Base-by-base conservation (phyloP, 1,140 invertebrate genomes). In the Brachionus asplanchnoidis region DNA sequence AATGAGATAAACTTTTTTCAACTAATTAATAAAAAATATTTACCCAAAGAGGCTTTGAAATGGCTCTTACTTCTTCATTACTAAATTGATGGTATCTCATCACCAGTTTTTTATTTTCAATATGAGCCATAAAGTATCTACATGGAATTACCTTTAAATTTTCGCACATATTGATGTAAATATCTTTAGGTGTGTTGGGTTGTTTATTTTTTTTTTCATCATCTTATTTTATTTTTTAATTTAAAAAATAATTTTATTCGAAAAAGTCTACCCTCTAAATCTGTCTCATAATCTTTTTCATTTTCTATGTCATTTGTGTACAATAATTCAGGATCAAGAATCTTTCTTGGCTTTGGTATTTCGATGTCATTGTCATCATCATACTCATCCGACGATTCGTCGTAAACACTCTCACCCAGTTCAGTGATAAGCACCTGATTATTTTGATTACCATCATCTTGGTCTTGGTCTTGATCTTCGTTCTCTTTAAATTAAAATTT, bases 81-180 rank as follows among this genome's bases (percentile, higher is more conserved):
- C 87, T 88, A 6, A 90, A 86, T n/a, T 88, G 88, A 80, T 89
- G 89, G 84, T 88, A 88, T 20, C 87, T 85, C 88, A 90, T 89
- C 0, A 85, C 86, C 28, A 90, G 86, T 66, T 87, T 86, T 26
- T 84, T 77, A 65, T 89, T 87, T 28, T 85, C 78, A 20, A 90
- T 88, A 80, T 89, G 88, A 2, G 88, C 87, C 11, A 88, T 84
- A 85, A 89, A 89, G 84, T 89, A 89, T 2, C 87, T 87, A 20
- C 88, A 87, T 3, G 89, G 89, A 4, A 88, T 87, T 5, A 88
- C 78, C 17, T 88, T 89, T 56, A 89, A 86, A 46, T 88, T 85
- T 14, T 87, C 86, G 84, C 89, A 90, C n/a, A 88, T 84, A 60
- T 87, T 60, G 1, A 68, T 84, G 8, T 84, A 66, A 77, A 84